Evolutionary conservation across 2,113 vertebrate genomes (phyloP).

Genomic region (Numenius arquata): DNA sequence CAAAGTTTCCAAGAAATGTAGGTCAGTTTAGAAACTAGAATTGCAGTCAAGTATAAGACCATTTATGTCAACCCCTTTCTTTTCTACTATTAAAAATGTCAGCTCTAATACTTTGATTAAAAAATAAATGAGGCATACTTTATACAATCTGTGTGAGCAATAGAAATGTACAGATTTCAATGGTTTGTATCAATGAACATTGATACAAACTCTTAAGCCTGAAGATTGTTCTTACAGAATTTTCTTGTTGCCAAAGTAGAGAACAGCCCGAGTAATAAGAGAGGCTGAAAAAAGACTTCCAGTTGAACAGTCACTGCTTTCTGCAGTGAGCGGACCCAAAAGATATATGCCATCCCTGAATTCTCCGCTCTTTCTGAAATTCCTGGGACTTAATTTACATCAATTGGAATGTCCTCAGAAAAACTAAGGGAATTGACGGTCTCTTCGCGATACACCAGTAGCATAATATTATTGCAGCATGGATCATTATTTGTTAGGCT

Average conservation of each 20-base stretch:
- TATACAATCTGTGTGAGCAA: not conserved
- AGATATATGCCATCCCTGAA: not conserved
- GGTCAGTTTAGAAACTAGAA: not conserved
- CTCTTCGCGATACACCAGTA: not conserved
- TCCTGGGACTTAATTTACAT: not conserved
- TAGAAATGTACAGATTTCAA: not conserved
- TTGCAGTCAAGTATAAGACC: not conserved
- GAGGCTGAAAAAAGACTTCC: not conserved
- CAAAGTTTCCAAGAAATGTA: constrained; percentile 19
- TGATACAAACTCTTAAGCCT: not conserved
- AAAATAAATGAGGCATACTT: constrained; percentile 26
- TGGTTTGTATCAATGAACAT: not conserved
- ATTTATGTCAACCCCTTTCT: not conserved
- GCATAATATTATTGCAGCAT: not conserved
- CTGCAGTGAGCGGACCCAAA: not conserved
- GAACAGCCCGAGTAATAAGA: not conserved
- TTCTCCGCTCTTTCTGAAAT: not conserved
- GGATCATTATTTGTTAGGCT: not conserved
- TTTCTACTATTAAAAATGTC: not conserved
- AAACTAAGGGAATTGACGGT: not conserved
- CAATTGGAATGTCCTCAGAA: not conserved
- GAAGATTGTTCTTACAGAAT: not conserved
- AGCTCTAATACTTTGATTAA: constrained; percentile 11
- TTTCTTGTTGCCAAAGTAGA: not conserved
- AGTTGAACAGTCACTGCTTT: not conserved